Evolutionary conservation across 2,797 vertebrate species (phyloP).

Genomic region (Scomberomorus guttatus): DNA sequence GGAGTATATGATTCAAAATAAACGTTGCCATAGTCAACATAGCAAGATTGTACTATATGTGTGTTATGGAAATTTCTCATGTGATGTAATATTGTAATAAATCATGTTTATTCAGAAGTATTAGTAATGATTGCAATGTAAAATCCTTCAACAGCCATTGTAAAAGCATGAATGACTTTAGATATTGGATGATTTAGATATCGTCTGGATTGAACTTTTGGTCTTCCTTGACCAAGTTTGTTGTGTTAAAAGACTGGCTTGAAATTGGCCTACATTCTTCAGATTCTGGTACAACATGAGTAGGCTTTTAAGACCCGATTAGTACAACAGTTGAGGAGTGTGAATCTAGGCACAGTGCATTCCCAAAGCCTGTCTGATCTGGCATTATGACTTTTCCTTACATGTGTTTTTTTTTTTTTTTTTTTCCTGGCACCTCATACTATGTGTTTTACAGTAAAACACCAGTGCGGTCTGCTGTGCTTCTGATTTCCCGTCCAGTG

Average conservation of each 20-base stretch:
- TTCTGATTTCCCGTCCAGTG: background rate
- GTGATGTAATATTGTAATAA: background rate
- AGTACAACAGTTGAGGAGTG: slow-evolving; percentile 81
- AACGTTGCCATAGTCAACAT: background rate
- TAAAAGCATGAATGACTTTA: slow-evolving; percentile 46
- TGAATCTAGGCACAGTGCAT: slow-evolving; percentile 75
- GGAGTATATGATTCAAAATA: background rate
- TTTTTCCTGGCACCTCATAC: background rate
- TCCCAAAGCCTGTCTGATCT: slow-evolving; percentile 83
- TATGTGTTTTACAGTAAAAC: background rate
- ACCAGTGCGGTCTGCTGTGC: background rate
- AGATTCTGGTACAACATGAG: slow-evolving; percentile 88
- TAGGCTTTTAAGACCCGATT: slow-evolving; percentile 86
- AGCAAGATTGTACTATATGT: background rate
- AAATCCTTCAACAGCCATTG: background rate
- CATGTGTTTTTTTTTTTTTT: slow-evolving; percentile 50
- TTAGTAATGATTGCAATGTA: background rate
- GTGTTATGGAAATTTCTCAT: background rate
- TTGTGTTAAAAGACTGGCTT: slow-evolving; percentile 75
- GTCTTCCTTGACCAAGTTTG: slow-evolving; percentile 47
- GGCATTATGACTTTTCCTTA: slow-evolving; percentile 78
- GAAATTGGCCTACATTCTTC: slow-evolving; percentile 87
- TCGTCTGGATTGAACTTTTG: slow-evolving; percentile 60
- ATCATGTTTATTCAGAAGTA: background rate
- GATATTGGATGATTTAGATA: slow-evolving; percentile 39